Evolutionary conservation across 1,140 invertebrate genomes (phyloP).

Genomic region (Drosophila novamexicana): DNA sequence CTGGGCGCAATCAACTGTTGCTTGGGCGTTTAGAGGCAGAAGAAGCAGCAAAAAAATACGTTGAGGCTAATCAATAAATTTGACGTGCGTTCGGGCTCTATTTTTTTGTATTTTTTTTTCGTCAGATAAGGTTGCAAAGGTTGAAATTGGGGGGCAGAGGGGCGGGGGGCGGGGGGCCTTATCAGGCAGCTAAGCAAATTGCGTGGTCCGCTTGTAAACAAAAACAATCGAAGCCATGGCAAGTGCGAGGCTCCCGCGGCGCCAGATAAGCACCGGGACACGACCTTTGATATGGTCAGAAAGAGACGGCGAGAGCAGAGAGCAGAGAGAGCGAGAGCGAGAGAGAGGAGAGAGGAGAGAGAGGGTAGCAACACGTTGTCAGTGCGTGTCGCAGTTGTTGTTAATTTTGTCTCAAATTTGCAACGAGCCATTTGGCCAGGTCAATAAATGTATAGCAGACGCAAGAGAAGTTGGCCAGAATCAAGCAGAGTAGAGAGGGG

Average conservation of each 20-base stretch:
- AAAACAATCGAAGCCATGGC: conserved; percentile 55
- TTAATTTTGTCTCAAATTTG: background rate
- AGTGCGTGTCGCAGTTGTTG: conserved; percentile 54
- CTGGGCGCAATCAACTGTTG: conserved; percentile 33
- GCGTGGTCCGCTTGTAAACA: conserved; percentile 71
- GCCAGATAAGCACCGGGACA: conserved; percentile 32
- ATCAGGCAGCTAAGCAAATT: conserved; percentile 66
- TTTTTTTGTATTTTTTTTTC: background rate
- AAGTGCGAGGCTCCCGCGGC: conserved; percentile 29
- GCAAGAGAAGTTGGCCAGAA: background rate
- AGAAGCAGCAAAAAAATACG: conserved; percentile 8
- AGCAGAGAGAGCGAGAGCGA: background rate
- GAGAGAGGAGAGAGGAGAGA: background rate
- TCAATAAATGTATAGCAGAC: conserved; percentile 64
- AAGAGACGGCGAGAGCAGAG: background rate
- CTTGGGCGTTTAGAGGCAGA: conserved; percentile 3
- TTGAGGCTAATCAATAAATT: conserved; percentile 60
- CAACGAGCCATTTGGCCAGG: conserved; percentile 14
- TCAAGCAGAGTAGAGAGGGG: background rate
- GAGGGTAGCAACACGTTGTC: conserved; percentile 41
- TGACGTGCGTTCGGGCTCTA: conserved; percentile 14
- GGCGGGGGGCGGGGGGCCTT: conserved; percentile 30
- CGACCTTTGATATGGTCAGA: conserved; percentile 58
- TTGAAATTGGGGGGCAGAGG: background rate
- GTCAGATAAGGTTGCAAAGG: conserved; percentile 36